These are phyloP conservation scores for Caloenas nicobarica DNA, from an alignment of 2,113 vertebrate species.

Conservation along the genomic window DNA sequence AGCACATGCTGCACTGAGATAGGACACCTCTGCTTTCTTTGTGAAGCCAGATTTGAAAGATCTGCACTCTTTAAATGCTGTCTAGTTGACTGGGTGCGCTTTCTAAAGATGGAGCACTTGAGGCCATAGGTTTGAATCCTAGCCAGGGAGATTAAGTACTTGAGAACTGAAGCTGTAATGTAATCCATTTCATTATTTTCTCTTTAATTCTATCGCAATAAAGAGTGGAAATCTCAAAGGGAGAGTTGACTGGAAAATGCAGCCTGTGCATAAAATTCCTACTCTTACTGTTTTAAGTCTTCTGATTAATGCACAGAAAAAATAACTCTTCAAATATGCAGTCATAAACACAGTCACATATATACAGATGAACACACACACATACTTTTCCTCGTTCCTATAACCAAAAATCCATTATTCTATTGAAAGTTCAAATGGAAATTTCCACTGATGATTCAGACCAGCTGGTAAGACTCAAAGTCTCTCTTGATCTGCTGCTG, in stretches of 20 bases:
- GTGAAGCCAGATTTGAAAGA: not conserved
- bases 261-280: not conserved
- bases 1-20: not conserved
- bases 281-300: not conserved
- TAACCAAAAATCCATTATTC: not conserved
- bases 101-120: not conserved
- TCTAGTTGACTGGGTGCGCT: not conserved
- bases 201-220: not conserved
- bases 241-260: not conserved
- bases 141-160: conserved; percentile 35
- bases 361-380: not conserved
- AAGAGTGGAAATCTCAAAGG: not conserved
- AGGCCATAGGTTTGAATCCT: conserved; percentile 3
- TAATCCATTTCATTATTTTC: conserved; percentile 23
- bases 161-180: not conserved
- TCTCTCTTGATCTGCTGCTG: not conserved
- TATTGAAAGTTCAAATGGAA: not conserved
- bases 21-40: not conserved
- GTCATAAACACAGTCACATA: not conserved
- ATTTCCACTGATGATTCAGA: not conserved
- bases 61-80: not conserved
- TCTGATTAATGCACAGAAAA: not conserved
- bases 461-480: not conserved
- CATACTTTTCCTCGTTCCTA: not conserved
- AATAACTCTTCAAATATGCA: not conserved